Evolutionary conservation across 2,797 vertebrate genomes (phyloP), one percentile per base, ranked within the genome.

Genomic region (Poecile montanus): DNA sequence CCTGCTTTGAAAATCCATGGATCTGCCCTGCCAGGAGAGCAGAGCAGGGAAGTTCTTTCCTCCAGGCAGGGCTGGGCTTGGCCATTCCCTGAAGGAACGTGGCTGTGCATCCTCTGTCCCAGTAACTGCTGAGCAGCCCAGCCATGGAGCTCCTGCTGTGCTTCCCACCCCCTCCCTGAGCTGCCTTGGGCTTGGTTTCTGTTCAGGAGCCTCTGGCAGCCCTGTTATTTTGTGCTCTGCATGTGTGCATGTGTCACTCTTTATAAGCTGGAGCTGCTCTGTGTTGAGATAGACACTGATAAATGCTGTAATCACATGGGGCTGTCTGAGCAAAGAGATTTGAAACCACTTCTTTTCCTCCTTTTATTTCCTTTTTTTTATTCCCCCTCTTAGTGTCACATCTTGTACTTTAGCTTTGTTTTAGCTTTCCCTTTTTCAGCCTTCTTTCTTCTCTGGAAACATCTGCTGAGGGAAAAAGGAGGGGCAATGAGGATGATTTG

Each of bases 221-320:
- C 42, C 86, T 62, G 67, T 32, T 78, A 76, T 86, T 95, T 92
- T 76, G 40, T 78, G 62, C 71, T 81, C 68, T 88, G 92, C 65
- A 9, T 93, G 76, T 88, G 74, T 75, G 92, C 65, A 9, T 93
- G 76, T 88, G 74, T 75, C 88, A 75, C 34, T 92, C 77, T 75
- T 44, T 58, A 56, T 85, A 62, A 94, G 38, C 71, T 66, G 60
- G 34, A 91, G 70, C 44, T 62, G 56, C 70, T 84, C 58, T 1
- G n/a, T 66, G 92, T 47, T 75, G 81, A 81, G 74, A 73, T 11
- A 82, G 84, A 89, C 85, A 27, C 47, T 84, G 92, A 40, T 70
- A 95, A 95, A 89, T 70, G 45, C 65, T 62, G 15, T 68, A 65
- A 83, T 93, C 61, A 83, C 53, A 61, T 2, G 45, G 42, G 45